A percentile compares a stretch with the other conserved stretches of the same genome.
Evolutionary conservation across 2,888 invertebrate species (phyloP).

Genomic region (Acleris emargana): DNA sequence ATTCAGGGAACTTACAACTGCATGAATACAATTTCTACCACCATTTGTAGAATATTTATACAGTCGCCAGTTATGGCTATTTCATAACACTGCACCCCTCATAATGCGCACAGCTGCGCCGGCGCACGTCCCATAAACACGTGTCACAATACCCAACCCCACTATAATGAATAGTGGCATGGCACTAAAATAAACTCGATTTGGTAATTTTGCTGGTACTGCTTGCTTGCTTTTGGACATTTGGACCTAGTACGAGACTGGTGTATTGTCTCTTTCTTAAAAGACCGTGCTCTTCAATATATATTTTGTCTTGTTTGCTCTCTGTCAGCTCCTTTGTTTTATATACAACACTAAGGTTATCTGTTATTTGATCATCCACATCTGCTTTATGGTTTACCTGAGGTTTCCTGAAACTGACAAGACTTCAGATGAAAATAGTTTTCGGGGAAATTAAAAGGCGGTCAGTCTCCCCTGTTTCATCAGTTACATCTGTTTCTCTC

Average conservation of each 20-base stretch:
- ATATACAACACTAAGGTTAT: too few relatives aligned
- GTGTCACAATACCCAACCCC: constrained; percentile 17
- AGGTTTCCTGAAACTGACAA: too few relatives aligned
- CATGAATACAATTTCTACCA: neutral
- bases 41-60: neutral
- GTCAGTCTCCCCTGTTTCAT: too few relatives aligned
- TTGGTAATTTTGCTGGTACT: neutral
- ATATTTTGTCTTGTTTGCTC: too few relatives aligned
- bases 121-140: constrained; percentile 27
- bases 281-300: too few relatives aligned
- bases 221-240: neutral
- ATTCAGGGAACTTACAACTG: neutral
- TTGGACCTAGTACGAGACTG: neutral
- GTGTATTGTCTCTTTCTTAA: too few relatives aligned
- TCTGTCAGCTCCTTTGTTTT: too few relatives aligned
- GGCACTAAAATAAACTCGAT: neutral
- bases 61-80: constrained; percentile 11
- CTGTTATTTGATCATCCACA: too few relatives aligned
- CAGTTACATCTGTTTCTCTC: too few relatives aligned
- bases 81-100: constrained; percentile 29
- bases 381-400: too few relatives aligned
- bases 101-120: constrained; percentile 24
- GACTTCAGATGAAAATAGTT: too few relatives aligned
- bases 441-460: too few relatives aligned
- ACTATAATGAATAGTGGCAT: constrained; percentile 1